Conservation (phyloP, 2,797 vertebrate species). For the Amniataba percoides region DNA sequence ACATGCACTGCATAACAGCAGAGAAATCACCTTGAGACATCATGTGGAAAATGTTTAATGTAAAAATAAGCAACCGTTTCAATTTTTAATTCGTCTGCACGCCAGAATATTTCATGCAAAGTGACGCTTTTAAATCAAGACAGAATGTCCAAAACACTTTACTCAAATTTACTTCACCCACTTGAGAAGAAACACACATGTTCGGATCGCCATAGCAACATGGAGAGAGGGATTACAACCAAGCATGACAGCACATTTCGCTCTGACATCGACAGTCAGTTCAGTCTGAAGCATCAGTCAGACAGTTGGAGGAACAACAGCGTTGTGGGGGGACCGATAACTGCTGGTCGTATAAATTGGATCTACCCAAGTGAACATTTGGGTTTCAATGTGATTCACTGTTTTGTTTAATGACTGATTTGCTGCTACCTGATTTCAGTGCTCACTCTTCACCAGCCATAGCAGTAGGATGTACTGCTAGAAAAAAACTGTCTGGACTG, state of each 20-base stretch:
- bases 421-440: constrained; percentile 55
- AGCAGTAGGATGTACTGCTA: constrained; percentile 47
- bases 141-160: neutral
- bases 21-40: neutral
- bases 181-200: neutral
- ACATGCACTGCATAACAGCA: neutral
- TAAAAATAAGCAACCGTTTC: neutral
- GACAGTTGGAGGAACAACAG: neutral
- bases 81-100: neutral
- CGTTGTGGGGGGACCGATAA: neutral
- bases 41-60: too few relatives aligned
- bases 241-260: neutral
- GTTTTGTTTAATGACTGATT: constrained; percentile 54
- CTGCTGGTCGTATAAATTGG: constrained; percentile 4
- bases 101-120: neutral
- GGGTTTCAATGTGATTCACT: constrained; percentile 40
- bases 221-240: neutral
- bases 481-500: constrained; percentile 59
- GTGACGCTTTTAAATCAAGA: neutral
- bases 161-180: neutral
- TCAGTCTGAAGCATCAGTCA: neutral
- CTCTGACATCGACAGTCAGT: neutral
- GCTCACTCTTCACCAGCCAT: constrained; percentile 39
- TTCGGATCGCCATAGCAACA: neutral
- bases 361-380: constrained; percentile 9